phyloP scores from a whole-genome alignment of 2,797 vertebrate species.

The Melanogrammus aeglefinus region DNA sequence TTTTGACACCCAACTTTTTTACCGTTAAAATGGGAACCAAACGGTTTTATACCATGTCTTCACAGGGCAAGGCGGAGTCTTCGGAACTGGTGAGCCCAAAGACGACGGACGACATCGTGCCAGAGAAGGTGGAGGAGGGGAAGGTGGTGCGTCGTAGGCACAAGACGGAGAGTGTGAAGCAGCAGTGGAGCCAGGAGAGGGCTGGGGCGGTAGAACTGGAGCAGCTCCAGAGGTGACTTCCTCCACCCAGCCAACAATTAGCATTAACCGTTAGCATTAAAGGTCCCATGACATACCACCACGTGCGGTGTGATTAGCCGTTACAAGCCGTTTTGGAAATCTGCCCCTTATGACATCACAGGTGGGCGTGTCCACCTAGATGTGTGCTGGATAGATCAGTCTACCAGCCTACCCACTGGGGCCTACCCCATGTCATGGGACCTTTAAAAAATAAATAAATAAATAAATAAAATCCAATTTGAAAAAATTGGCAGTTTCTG shows the following conservation, averaged over 20 bases:
- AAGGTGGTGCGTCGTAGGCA: slow-evolving; percentile 82
- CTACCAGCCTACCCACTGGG: no score
- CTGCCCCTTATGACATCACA: no score
- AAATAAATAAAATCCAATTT: no score
- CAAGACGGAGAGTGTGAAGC: slow-evolving; percentile 93
- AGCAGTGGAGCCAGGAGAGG: slow-evolving; percentile 85
- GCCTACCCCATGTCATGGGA: no score
- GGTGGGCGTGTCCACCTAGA: no score
- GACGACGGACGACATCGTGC: slow-evolving; percentile 95
- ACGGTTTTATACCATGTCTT: not conserved
- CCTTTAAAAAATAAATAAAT: no score
- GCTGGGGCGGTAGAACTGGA: slow-evolving; percentile 77
- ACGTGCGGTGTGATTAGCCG: no score
- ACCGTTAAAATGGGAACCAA: not conserved
- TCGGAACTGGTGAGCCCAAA: slow-evolving; percentile 90
- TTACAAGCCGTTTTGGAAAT: no score
- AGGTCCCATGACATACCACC: no score
- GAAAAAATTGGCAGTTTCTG: not conserved
- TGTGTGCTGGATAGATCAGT: no score
- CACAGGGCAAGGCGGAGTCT: slow-evolving; percentile 89
- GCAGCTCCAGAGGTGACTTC: slow-evolving; percentile 75
- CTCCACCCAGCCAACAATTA: not conserved
- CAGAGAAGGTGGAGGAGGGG: slow-evolving; percentile 88
- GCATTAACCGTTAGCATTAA: not conserved
- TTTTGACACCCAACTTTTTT: not conserved